Conservation (phyloP, 2,113 vertebrate species). For the Syrrhaptes paradoxus region DNA sequence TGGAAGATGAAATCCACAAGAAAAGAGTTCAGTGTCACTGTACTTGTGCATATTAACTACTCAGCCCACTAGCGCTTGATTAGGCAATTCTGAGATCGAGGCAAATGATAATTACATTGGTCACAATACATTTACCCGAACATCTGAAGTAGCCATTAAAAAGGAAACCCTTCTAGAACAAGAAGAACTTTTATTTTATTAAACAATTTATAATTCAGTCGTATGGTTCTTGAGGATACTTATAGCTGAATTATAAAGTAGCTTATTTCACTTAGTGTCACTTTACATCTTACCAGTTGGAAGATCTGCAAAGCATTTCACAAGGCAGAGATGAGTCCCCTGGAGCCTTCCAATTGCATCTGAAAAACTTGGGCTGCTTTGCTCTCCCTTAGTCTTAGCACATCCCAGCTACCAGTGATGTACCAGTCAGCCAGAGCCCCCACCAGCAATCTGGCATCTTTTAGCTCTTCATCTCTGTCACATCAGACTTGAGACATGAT, state of each 20-base stretch:
- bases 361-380: constrained; percentile 5
- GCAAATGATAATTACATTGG: constrained; percentile 9
- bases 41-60: neutral
- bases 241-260: constrained; percentile 39
- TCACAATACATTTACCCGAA: constrained; percentile 47
- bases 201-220: constrained; percentile 15
- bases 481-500: neutral
- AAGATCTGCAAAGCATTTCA: constrained; percentile 25
- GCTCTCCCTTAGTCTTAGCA: neutral
- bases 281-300: constrained; percentile 49
- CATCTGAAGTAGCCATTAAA: constrained; percentile 42
- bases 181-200: constrained; percentile 46
- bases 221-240: constrained; percentile 15
- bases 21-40: neutral
- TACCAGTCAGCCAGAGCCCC: constrained; percentile 3
- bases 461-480: constrained; percentile 26
- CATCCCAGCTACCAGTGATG: neutral
- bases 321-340: neutral
- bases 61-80: constrained; percentile 17
- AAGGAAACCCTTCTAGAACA: constrained; percentile 14
- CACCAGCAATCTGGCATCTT: constrained; percentile 19
- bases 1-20: neutral
- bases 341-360: neutral
- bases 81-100: neutral
- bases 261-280: constrained; percentile 59